Conservation (phyloP, 2,797 vertebrate genomes). For the Craterocephalus amniculus region DNA sequence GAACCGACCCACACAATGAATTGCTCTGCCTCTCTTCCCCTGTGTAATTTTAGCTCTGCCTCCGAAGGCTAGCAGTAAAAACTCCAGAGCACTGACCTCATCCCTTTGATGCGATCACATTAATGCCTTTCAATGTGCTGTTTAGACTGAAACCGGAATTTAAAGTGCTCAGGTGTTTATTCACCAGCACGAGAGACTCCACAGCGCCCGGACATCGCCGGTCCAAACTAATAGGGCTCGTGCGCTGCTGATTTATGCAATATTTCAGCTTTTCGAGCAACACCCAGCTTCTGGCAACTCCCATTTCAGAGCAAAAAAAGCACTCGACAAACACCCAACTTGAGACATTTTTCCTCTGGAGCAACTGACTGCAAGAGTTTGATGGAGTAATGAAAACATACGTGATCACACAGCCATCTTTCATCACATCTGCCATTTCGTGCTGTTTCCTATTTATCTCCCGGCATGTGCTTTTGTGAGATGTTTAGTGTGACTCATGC, state of each 20-base stretch:
- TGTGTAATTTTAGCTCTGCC: slow-evolving; percentile 10
- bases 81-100: slow-evolving; percentile 68
- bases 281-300: slow-evolving; percentile 17
- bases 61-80: slow-evolving; percentile 60
- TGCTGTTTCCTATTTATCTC: slow-evolving; percentile 52
- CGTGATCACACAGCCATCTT: slow-evolving; percentile 36
- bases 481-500: slow-evolving; percentile 55
- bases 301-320: slow-evolving; percentile 18
- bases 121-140: slow-evolving; percentile 59
- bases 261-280: slow-evolving; percentile 17
- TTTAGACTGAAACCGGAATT: slow-evolving; percentile 52
- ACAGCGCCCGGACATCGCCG: slow-evolving; percentile 20
- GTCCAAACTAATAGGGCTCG: slow-evolving; percentile 20
- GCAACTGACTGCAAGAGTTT: slow-evolving; percentile 33
- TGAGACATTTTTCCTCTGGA: slow-evolving; percentile 29
- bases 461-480: slow-evolving; percentile 55
- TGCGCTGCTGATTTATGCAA: slow-evolving; percentile 25
- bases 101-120: slow-evolving; percentile 62
- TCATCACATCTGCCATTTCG: slow-evolving; percentile 49
- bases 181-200: slow-evolving; percentile 32
- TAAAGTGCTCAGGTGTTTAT: slow-evolving; percentile 49
- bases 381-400: slow-evolving; percentile 50
- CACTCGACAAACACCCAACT: slow-evolving; percentile 7
- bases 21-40: slow-evolving; percentile 33
- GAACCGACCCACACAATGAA: slow-evolving; percentile 63